Conservation (phyloP, 2,113 vertebrate species). For the Bos taurus region ARS-UCD2.0 NC_037355.1:35577501-35578000, state of each 20-base stretch:
- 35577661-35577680: not conserved
- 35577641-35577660: not conserved
- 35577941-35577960: too few species aligned
- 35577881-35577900: too few species aligned
- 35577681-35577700: not conserved
- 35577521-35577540: not conserved
- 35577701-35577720: not conserved
- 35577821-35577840: not conserved
- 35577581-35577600: not conserved
- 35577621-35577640: not conserved
- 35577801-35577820: too few species aligned
- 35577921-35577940: too few species aligned
- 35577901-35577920: too few species aligned
- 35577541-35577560: too few species aligned
- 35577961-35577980: too few species aligned
- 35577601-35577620: not conserved
- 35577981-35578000: too few species aligned
- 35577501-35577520: not conserved
- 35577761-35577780: not conserved
- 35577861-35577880: too few species aligned
- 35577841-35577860: not conserved
- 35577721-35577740: not conserved
- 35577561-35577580: not conserved
- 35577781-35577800: not conserved
- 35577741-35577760: not conserved